These are phyloP conservation scores for Archips xylosteana DNA, from an alignment of 2,888 invertebrate genomes.

Conservation along the genomic window DNA sequence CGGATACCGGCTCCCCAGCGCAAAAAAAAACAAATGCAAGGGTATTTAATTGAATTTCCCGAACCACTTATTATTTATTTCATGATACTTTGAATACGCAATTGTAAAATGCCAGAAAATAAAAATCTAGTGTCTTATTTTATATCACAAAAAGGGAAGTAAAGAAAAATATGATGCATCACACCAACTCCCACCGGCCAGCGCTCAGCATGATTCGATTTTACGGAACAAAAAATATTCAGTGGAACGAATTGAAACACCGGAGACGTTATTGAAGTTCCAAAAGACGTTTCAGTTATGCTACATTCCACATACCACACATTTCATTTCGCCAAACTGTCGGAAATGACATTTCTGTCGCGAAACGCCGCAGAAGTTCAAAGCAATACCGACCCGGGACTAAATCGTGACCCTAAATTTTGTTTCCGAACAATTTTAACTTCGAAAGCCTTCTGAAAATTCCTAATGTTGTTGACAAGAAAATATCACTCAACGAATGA, in stretches of 20 bases:
- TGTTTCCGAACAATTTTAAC: not conserved
- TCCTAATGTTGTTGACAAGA: not conserved
- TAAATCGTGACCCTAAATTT: slow-evolving; percentile 1
- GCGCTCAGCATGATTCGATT: not conserved
- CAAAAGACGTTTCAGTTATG: slow-evolving; percentile 5
- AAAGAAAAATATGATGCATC: slow-evolving; percentile 2
- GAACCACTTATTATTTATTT: too few relatives aligned
- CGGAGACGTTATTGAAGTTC: not conserved
- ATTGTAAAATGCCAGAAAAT: too few relatives aligned
- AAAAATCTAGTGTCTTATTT: too few relatives aligned
- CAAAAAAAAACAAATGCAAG: too few relatives aligned
- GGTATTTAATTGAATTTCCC: too few relatives aligned
- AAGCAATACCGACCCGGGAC: slow-evolving; percentile 4
- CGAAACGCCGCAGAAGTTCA: slow-evolving; percentile 17
- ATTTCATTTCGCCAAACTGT: slow-evolving; percentile 27
- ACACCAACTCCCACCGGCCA: not conserved
- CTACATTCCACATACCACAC: slow-evolving; percentile 14
- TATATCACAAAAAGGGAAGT: not conserved
- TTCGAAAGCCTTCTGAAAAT: not conserved
- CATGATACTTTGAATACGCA: too few relatives aligned
- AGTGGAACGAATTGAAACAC: not conserved
- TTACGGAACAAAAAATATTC: slow-evolving; percentile 4
- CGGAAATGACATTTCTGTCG: slow-evolving; percentile 34
- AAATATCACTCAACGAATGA: not conserved
- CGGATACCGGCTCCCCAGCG: too few relatives aligned